Evolutionary conservation across 1,140 invertebrate species (phyloP), one percentile per base, ranked within the genome.

Genomic region (Leptinotarsa texana): DNA sequence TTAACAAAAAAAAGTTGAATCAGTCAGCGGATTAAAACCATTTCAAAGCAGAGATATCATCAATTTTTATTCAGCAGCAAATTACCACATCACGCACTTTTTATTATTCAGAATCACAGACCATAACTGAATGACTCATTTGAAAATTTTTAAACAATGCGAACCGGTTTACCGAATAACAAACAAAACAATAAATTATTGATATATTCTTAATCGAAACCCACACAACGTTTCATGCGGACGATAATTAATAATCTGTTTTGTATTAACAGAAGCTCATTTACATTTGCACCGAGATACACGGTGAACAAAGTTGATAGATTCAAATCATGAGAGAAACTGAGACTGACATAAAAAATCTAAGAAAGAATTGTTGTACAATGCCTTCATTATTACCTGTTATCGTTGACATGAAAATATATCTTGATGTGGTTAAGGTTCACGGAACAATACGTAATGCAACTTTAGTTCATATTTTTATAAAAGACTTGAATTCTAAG

Each of bases 131-230:
- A 68, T 68, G 66, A 42, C 66, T 68, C 66, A 68, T 68, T 68
- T 49, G n/a, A n/a, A 42, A 42, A 49, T 33, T 33, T 68, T 68
- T 68, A 68, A 33, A 42, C 66, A 42, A 42, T 57, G 51, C 51
- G 33, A 68, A 42, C 66, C 66, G n/a, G 66, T 68, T 68, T 68
- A 42, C 42, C n/a, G 15, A 42, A 68, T 11, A 68, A 68, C 66
- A 68, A 68, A 68, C 66, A 68, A 68, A 68, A 68, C 66, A 68
- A 68, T 68, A 68, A 68, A 68, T 68, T 47, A 57, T 57, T 57
- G 15, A 57, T 17, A 57, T 57, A 42, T 68, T 68, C 66, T 68
- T 68, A 18, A 42, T 68, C 66, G 42, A 68, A 42, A 68, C 66
- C 66, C 66, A 42, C 66, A 42, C 13, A 18, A 47, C 63, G 11